Base-by-base conservation (phyloP, 2,797 vertebrate species). In the Galaxias olidus region DNA sequence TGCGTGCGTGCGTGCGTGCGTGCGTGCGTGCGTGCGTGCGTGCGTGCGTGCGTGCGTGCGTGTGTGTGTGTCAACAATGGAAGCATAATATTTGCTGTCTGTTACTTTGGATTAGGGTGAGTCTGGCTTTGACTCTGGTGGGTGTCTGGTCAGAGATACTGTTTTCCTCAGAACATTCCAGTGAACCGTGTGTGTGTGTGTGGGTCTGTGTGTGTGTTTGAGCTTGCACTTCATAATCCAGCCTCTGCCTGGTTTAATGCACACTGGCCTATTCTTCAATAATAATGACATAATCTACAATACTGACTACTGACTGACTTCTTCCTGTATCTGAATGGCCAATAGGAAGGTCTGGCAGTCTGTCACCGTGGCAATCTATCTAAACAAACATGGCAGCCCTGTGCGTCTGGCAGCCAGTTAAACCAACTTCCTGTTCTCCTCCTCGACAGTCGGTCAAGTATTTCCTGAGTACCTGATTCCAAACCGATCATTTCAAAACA, bases 351-450 rank as follows among this genome's bases (percentile, higher is more conserved):
- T 30, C 30, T 30, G 30, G 30, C 30, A 30, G 30, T 30, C 30
- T 30, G 30, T 30, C 30, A 30, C 30, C 30, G 30, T 2, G 30
- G 6, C 30, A 30, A 6, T 3, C 30, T 30, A 6, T 30, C 30
- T 6, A 30, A 30, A 30, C 30, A 30, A 6, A 14, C 42, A 11
- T 55, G 30, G 18, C 53, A 48, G 54, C 42, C 56, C 54, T 75
- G 63, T 68, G 77, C 71, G 66, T 64, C 72, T 73, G 65, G 30
- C 50, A 65, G 44, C 65, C 67, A 61, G 65, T 64, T 60, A 59
- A 66, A 73, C 68, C 58, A 45, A 13, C 44, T 73, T 78, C 15
- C 42, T 66, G 10, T 63, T 15, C 6, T 47, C n/a, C 18, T 61
- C 43, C 43, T 60, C 48, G 52, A 6, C 42, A 30, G 30, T 3